Evolutionary conservation across 2,888 invertebrate species (phyloP), one percentile per base, ranked within the genome.

Genomic region (Dasysyrphus albostriatus): DNA sequence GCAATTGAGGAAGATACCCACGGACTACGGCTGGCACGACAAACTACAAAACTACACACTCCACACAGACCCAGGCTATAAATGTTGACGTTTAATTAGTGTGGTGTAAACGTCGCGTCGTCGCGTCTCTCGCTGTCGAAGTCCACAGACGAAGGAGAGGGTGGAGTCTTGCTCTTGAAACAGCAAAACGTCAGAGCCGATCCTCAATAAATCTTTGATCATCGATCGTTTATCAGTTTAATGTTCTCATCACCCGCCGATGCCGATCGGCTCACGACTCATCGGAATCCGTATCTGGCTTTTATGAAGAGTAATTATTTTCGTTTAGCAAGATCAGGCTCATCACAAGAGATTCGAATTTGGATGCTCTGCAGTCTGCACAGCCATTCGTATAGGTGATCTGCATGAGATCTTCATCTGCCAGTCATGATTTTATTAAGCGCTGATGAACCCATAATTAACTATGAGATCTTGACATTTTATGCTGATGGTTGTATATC

Each of bases 261-360:
- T 24, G 24, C 24, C 24, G 24, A 24, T 24, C 24, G 24, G 24
- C 24, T 69, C n/a, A 75, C 42, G 54, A 54, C 12, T 39, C 10
- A 44, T 75, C 39, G 9, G 37, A 16, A 67, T 58, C 72, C 39
- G 49, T 56, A 56, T 58, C 65, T 56, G 63, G 44, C 4, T 19
- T 72, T 83, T 78, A 83, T 83, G 83, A 83, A 61, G 83, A 83
- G 61, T 83, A 78, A 83, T 83, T 78, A 83, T 78, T 54, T 69
- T 69, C 59, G 56, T 65, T 49, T 67, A 65, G 29, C 70, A 65
- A 44, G 78, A 69, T 78, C 74, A 69, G 54, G 69, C 72, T 42
- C 10, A 37, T 34, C 39, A 51, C 1, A 54, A 42, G 39, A 42
- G 24, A 37, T 83, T 56, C 12, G 6, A 10, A 8, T 12, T 56